phyloP scores from a whole-genome alignment of 2,888 invertebrate genomes.

The Volucella bombylans region DNA sequence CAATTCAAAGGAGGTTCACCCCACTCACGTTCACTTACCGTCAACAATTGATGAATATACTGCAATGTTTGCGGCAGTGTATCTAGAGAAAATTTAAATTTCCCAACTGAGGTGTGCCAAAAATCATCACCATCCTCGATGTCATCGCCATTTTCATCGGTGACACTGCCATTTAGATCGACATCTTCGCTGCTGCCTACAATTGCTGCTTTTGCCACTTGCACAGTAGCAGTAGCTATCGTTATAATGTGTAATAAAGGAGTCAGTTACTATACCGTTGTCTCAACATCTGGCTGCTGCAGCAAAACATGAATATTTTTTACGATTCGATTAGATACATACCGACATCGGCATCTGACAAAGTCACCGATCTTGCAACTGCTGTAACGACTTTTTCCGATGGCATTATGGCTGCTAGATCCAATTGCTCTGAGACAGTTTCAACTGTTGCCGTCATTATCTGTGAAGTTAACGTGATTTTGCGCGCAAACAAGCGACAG shows the following conservation, averaged over 20 bases:
- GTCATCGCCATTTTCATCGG: slow-evolving; percentile 87
- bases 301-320: slow-evolving; percentile 50
- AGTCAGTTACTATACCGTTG: slow-evolving; percentile 34
- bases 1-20: background rate
- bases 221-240: slow-evolving; percentile 86
- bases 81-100: slow-evolving; percentile 94
- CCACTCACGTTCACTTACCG: slow-evolving; percentile 80
- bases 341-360: slow-evolving; percentile 95
- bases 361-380: slow-evolving; percentile 92
- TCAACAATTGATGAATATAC: slow-evolving; percentile 94
- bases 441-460: slow-evolving; percentile 98
- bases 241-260: slow-evolving; percentile 64
- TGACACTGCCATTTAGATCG: slow-evolving; percentile 86
- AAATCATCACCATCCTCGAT: slow-evolving; percentile 89
- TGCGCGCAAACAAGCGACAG: slow-evolving; percentile 44
- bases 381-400: slow-evolving; percentile 89
- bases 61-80: slow-evolving; percentile 95
- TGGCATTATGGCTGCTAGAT: slow-evolving; percentile 93
- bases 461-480: slow-evolving; percentile 83
- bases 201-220: slow-evolving; percentile 87
- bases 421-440: slow-evolving; percentile 94
- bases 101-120: slow-evolving; percentile 96
- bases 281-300: slow-evolving; percentile 19
- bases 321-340: slow-evolving; percentile 80
- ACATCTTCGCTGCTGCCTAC: slow-evolving; percentile 85